A percentile compares a stretch with the other conserved stretches of the same genome.
phyloP scores from a whole-genome alignment of 2,113 vertebrate genomes.

The Percopsis transmontana region DNA sequence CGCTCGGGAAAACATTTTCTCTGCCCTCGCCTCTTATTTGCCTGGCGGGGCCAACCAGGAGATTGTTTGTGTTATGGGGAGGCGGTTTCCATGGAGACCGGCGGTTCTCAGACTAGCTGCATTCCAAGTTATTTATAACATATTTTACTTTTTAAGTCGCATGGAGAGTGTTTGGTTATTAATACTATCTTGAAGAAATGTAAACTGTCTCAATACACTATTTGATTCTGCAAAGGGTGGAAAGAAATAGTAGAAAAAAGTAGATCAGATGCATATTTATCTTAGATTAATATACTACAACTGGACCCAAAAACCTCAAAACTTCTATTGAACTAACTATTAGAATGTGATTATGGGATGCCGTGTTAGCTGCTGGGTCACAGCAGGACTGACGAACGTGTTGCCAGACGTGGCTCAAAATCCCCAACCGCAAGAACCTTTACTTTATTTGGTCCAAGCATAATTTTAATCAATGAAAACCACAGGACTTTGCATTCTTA shows the following conservation, averaged over 20 bases:
- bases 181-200: neutral
- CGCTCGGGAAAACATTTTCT: constrained; percentile 74
- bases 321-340: constrained; percentile 32
- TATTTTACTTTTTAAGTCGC: constrained; percentile 31
- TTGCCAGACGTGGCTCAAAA: constrained; percentile 45
- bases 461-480: constrained; percentile 38
- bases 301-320: constrained; percentile 20
- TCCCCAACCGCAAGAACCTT: constrained; percentile 38
- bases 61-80: constrained; percentile 74
- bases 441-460: constrained; percentile 38
- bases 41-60: constrained; percentile 52
- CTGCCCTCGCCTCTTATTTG: constrained; percentile 49
- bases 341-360: constrained; percentile 41
- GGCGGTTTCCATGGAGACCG: constrained; percentile 65
- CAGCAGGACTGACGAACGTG: neutral
- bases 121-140: constrained; percentile 68
- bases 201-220: neutral
- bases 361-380: constrained; percentile 11
- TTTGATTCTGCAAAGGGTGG: neutral
- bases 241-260: neutral
- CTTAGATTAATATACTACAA: neutral
- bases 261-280: neutral
- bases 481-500: constrained; percentile 17
- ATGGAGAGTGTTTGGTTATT: neutral
- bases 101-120: constrained; percentile 60